phyloP scores from a whole-genome alignment of 2,797 vertebrate species.

The Rhinoraja longicauda region DNA sequence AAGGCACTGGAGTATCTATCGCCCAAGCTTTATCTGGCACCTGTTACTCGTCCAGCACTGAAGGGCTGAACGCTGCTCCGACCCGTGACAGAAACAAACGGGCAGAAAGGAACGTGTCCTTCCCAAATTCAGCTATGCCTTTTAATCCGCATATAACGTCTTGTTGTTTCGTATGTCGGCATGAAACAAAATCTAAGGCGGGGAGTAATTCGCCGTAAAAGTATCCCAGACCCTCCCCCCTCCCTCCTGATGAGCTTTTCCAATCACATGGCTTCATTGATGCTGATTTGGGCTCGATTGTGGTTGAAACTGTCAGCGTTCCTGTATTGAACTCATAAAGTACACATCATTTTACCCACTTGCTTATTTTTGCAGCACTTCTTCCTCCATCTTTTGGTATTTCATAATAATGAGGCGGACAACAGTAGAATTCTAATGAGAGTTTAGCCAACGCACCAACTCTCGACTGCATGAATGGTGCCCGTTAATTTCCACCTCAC shows the following conservation, averaged over 20 bases:
- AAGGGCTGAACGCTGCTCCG: not conserved
- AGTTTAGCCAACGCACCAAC: not conserved
- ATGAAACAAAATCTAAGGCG: not conserved
- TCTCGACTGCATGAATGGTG: not conserved
- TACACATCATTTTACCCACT: not conserved
- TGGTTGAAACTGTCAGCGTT: not conserved
- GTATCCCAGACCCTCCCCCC: not conserved
- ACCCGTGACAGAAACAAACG: not conserved
- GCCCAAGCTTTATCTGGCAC: slow-evolving; percentile 35
- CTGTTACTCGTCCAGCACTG: not conserved
- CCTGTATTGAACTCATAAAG: not conserved
- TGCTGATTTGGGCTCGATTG: not conserved
- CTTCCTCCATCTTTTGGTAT: not conserved
- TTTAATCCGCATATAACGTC: rapidly evolving
- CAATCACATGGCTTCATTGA: slow-evolving; percentile 34
- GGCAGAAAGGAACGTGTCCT: not conserved
- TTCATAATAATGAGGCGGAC: too few relatives aligned
- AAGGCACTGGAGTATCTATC: slow-evolving; percentile 29
- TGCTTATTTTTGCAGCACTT: not conserved
- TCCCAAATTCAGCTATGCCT: not conserved
- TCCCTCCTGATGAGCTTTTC: not conserved
- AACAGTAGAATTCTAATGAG: not conserved
- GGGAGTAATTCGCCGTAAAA: too few relatives aligned
- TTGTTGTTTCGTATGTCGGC: not conserved
- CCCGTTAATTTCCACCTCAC: not conserved